Evolutionary conservation across 1,140 invertebrate species (phyloP), one percentile per base, ranked within the genome.

Genomic region (Drosophila ironensis): DNA sequence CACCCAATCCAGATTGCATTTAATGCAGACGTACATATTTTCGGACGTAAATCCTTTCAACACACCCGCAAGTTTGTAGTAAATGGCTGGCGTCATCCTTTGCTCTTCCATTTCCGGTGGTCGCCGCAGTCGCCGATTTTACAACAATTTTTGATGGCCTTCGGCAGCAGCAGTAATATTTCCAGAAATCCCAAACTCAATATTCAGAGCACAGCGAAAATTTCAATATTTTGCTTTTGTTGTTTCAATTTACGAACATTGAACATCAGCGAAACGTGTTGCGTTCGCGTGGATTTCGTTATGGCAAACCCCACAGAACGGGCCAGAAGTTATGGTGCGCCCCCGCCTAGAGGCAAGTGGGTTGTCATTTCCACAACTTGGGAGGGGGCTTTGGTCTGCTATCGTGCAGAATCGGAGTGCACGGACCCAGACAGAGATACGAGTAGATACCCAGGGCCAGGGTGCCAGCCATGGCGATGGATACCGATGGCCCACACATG

Each of bases 201-300:
- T 86, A 74, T 84, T 78, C 80, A 60, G 54, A 17, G 30, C 80
- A 78, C 78, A 84, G 24, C 33, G 48, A 8, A 59, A 64, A 66
- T 73, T 84, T 78, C 70, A 86, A 84, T 84, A 74, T 59, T 77
- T 75, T 30, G 54, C 60, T 76, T 77, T 63, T 74, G 51, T 59
- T 71, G 46, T 72, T 82, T 84, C 73, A 84, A 86, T 78, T 82
- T 70, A 73, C 68, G 64, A 77, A 54, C 68, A 51, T 59, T 27
- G 50, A 75, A 54, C 38, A 57, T 64, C 64, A 67, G 38, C 8
- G 46, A 69, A 71, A 63, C 72, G 78, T 84, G 78, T 73, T 40
- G 54, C 47, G 20, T 41, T 66, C 41, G 48, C 46, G 50, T 28
- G 59, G 69, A 70, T 84, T 77, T 82, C 59, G 66, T 84, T 84